phyloP scores from a whole-genome alignment of 2,113 vertebrate genomes.

The Pteruthius melanotis region DNA sequence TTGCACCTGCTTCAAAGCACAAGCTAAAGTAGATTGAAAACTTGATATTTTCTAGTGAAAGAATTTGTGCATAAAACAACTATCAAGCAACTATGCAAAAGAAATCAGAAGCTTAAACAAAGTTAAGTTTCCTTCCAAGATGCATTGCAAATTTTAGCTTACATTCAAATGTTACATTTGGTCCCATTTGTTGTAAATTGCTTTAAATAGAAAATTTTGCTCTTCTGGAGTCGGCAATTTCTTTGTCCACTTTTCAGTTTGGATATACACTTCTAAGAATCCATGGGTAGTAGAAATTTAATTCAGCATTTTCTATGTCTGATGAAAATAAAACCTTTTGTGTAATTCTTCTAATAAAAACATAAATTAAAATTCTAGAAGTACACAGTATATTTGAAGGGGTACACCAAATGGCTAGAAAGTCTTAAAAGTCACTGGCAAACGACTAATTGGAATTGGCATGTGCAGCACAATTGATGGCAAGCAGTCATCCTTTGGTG shows the following conservation, averaged over 20 bases:
- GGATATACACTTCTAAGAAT: neutral
- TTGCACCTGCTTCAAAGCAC: neutral
- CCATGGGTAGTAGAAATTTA: neutral
- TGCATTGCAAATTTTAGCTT: neutral
- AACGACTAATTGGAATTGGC: slow-evolving; percentile 65
- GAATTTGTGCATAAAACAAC: neutral
- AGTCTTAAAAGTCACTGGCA: slow-evolving; percentile 33
- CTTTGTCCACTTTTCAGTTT: neutral
- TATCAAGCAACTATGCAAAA: neutral
- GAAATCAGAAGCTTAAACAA: neutral
- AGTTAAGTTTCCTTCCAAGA: neutral
- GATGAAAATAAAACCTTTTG: neutral
- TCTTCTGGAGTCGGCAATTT: neutral
- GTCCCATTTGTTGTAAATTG: neutral
- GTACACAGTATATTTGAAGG: neutral
- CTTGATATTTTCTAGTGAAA: neutral
- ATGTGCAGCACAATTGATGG: slow-evolving; percentile 20
- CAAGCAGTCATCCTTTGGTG: neutral
- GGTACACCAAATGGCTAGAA: neutral
- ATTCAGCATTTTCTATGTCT: neutral
- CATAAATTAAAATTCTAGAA: neutral
- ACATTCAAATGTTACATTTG: neutral
- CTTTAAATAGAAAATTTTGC: neutral
- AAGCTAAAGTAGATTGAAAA: neutral
- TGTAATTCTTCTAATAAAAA: neutral